Base-by-base conservation (phyloP, 2,888 invertebrate genomes). In the Rhingia rostrata region DNA sequence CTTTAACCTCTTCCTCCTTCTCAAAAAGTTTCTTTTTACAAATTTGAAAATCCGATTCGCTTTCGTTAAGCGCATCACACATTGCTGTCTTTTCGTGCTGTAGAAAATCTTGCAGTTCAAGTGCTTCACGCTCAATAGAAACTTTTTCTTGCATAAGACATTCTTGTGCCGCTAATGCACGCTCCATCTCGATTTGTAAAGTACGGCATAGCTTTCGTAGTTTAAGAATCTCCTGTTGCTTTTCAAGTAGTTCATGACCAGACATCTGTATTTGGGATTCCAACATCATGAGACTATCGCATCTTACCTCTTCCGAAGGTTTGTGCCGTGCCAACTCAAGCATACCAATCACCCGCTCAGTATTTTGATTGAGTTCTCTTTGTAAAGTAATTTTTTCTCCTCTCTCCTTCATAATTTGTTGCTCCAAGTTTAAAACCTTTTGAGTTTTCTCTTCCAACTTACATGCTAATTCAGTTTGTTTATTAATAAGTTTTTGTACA, bases 81-180 rank as follows among this genome's bases (percentile, higher is more conserved):
- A 97, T 93, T 6, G 96, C 95, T 4, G 94, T 93, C 88, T 97
- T 97, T 92, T 97, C 97, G 7, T 96, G 95, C 88, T 96, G 96
- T 85, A 97, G 93, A 90, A 97, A 97, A 89, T 97, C 97, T 89
- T 97, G 96, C 92, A 97, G 93, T 91, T 97, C 97, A 3, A 93
- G 93, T 35, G 96, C 95, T 90, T 97, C 97, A 22, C 93, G 93
- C 90, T 97, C 97, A 32, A 95, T 93, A 88, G 96, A 96, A 79
- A 94, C 93, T 86, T 96, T 94, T 86, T 97, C 95, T 86, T 95
- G 94, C 72, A 95, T 92, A 54, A 96, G 91, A 10, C 93, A 91
- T 69, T 95, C 94, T 86, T 95, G 95, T 0, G 94, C 92, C 72
- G 94, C 93, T 66, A 95, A 91, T 75, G 94, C 95, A 85, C 94